Conservation (phyloP, 2,888 invertebrate genomes). For the Erebia aethiops region DNA sequence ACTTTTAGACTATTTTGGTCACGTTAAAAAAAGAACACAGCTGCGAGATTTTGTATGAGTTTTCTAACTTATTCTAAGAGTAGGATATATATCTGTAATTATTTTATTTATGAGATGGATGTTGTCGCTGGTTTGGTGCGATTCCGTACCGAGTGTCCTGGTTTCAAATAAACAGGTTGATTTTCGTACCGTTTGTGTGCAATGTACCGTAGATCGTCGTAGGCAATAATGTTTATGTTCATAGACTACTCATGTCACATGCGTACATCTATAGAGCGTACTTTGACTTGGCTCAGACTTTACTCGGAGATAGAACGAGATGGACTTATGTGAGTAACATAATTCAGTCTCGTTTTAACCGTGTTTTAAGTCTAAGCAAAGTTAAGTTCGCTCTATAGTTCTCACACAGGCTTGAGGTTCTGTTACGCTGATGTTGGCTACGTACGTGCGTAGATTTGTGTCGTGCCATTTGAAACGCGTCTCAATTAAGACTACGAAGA, state of each 20-base stretch:
- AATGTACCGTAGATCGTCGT: constrained; percentile 39
- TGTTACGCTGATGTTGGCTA: neutral
- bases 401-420: too few relatives aligned
- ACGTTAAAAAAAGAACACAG: constrained; percentile 2
- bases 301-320: too few relatives aligned
- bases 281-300: too few relatives aligned
- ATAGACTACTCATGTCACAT: constrained; percentile 47
- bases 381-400: too few relatives aligned
- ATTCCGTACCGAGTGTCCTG: neutral
- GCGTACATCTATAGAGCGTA: too few relatives aligned
- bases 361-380: too few relatives aligned
- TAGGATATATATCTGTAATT: constrained; percentile 8
- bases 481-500: too few relatives aligned
- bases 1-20: constrained; percentile 38
- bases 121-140: constrained; percentile 8
- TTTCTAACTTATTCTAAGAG: constrained; percentile 24
- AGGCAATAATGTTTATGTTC: constrained; percentile 39
- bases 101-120: constrained; percentile 28
- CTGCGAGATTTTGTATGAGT: constrained; percentile 11
- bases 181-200: constrained; percentile 33
- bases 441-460: neutral
- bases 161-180: constrained; percentile 25
- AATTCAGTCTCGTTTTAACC: too few relatives aligned
- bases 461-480: too few relatives aligned
- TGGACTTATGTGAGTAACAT: too few relatives aligned